phyloP scores from a whole-genome alignment of 2,113 vertebrate genomes.

The Myotis lucifugus region DNA sequence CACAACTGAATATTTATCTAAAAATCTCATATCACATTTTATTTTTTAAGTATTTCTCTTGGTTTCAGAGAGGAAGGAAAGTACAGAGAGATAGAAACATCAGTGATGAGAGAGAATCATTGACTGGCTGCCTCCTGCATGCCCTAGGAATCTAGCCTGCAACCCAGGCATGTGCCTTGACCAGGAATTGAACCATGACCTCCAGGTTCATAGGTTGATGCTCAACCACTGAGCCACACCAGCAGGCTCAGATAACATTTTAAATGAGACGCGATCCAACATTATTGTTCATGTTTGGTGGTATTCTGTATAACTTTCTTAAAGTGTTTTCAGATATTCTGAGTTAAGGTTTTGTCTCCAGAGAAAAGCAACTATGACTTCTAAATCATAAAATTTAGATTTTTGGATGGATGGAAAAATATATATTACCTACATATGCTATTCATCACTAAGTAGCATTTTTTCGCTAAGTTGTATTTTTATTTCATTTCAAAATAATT shows the following conservation, averaged over 20 bases:
- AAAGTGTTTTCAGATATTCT: conserved; percentile 4
- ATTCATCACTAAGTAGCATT: conserved; percentile 52
- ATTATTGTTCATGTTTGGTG: conserved; percentile 24
- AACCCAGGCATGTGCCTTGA: too few relatives aligned
- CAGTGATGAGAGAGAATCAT: too few relatives aligned
- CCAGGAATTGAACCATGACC: too few relatives aligned
- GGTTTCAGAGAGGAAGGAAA: too few relatives aligned
- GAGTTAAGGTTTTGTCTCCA: neutral
- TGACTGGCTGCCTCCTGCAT: too few relatives aligned
- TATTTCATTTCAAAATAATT: conserved; percentile 71
- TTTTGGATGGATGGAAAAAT: conserved; percentile 14
- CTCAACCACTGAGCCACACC: too few relatives aligned
- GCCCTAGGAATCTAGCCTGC: too few relatives aligned
- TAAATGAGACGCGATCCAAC: neutral
- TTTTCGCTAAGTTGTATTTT: conserved; percentile 53
- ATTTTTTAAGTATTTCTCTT: too few relatives aligned
- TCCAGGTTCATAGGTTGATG: too few relatives aligned
- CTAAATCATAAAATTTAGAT: conserved; percentile 18
- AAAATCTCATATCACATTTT: neutral
- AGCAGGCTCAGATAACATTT: neutral
- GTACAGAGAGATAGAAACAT: too few relatives aligned
- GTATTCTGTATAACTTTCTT: conserved; percentile 14
- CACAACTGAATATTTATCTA: neutral
- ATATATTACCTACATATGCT: neutral
- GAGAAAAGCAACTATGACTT: neutral